Evolutionary conservation across 2,797 vertebrate genomes (phyloP), one percentile per base, ranked within the genome.

Genomic region (Fratercula arctica): DNA sequence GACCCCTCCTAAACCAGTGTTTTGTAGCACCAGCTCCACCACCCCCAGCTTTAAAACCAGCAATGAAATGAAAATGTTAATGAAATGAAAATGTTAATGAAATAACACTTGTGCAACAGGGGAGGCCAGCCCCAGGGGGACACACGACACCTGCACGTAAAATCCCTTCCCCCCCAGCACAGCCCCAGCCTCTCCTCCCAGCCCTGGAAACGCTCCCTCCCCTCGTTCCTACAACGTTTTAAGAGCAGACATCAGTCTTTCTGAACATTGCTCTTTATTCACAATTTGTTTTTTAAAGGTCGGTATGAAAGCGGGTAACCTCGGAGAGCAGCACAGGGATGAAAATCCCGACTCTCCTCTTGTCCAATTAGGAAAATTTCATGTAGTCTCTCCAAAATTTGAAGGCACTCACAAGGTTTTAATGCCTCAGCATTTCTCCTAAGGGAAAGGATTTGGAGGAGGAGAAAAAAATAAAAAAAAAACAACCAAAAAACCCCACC

Each of bases 401-500:
- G n/a, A 56, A 93, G 63, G 78, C 4, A 0, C 80, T 81, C 6
- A 0, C 74, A 26, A 57, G 63, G 74, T 91, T 87, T 72, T 35
- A 89, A 82, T 81, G 72, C 85, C 93, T 89, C 83, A 93, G 89
- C 91, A 54, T 50, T 95, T 94, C 86, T 96, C 95, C 95, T 69
- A 31, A 80, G 93, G 90, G 87, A 94, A 90, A 61, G 74, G 82
- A 61, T 66, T 76, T 69, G 67, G 76, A 90, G 77, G 45, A 67
- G 46, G 0, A 8, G 9, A 18, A 48, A 23, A 51, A 19, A 31
- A 28, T 4, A 26, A 16, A 18, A 26, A 63, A 26, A 57, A 57
- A 25, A 10, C 20, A 54, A 54, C 16, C 7, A 16, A 60, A 37
- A 16, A 60, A 26, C 15, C 31, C 7, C 10, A 19, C 45, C 45